Conservation (phyloP, 2,797 vertebrate species). For the Harpagifer antarcticus region DNA sequence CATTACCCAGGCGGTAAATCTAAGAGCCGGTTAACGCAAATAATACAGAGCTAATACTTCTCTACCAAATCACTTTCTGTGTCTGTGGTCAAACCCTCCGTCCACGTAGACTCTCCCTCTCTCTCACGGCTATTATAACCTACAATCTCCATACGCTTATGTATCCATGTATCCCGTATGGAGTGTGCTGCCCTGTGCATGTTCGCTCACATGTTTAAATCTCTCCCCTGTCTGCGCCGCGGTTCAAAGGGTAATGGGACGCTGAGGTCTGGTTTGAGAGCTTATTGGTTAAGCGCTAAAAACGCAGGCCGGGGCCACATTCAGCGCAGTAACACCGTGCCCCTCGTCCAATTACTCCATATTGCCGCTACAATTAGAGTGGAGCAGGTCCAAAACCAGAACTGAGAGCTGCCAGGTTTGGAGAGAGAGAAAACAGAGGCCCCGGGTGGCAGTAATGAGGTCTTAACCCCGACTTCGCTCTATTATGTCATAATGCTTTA, state of each 20-base stretch:
- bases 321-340: conserved; percentile 57
- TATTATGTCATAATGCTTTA: conserved; percentile 84
- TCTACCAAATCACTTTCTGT: conserved; percentile 75
- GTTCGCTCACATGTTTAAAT: conserved; percentile 46
- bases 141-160: conserved; percentile 34
- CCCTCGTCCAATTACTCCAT: conserved; percentile 73
- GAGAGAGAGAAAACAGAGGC: conserved; percentile 77
- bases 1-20: conserved; percentile 84
- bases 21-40: conserved; percentile 81
- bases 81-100: conserved; percentile 75
- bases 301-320: conserved; percentile 58
- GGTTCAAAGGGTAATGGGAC: conserved; percentile 74
- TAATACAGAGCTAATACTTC: conserved; percentile 82
- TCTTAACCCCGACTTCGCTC: conserved; percentile 78
- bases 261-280: conserved; percentile 66
- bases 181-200: conserved; percentile 27
- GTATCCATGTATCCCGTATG: conserved; percentile 28
- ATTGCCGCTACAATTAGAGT: conserved; percentile 77
- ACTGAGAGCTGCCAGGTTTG: conserved; percentile 68
- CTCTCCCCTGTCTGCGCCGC: conserved; percentile 32
- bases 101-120: conserved; percentile 50
- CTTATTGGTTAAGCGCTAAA: conserved; percentile 78
- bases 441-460: conserved; percentile 80
- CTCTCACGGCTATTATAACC: conserved; percentile 59
- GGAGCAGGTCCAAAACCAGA: conserved; percentile 72